Evolutionary conservation across 2,113 vertebrate species (phyloP).

Genomic region (Chamaetylas fuelleborni): DNA sequence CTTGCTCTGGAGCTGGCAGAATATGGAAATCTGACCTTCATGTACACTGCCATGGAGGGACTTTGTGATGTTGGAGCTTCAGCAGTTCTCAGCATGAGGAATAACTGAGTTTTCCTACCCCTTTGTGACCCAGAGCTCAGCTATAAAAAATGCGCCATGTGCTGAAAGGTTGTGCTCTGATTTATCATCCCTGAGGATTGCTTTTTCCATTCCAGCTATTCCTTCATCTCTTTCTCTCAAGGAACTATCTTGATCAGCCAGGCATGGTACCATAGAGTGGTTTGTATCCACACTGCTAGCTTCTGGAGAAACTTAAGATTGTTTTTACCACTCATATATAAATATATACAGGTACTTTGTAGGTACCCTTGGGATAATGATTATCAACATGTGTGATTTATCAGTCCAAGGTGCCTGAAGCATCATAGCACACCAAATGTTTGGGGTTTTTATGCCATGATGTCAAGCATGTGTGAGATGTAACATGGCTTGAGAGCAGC

Average conservation of each 20-base stretch:
- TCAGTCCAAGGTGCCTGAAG: not conserved
- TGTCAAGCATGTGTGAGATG: not conserved
- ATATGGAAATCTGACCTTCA: not conserved
- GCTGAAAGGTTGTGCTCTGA: not conserved
- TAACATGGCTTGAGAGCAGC: not conserved
- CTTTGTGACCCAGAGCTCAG: not conserved
- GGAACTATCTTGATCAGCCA: not conserved
- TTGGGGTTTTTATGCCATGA: not conserved
- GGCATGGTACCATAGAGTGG: not conserved
- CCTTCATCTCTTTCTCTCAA: not conserved
- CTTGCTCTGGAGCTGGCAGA: not conserved
- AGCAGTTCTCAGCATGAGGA: not conserved
- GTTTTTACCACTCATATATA: not conserved
- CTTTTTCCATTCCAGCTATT: not conserved
- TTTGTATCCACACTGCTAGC: not conserved
- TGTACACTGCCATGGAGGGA: not conserved
- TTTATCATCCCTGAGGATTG: not conserved
- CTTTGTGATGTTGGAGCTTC: not conserved
- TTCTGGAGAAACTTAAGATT: not conserved
- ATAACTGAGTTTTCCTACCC: not conserved
- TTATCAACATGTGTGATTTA: not conserved
- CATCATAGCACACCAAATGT: not conserved
- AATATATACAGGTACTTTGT: not conserved
- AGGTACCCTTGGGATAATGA: not conserved
- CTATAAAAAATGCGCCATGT: not conserved